These are phyloP conservation scores for Leuciscus idus DNA, from an alignment of 2,113 vertebrate species.

Conservation along the genomic window DNA sequence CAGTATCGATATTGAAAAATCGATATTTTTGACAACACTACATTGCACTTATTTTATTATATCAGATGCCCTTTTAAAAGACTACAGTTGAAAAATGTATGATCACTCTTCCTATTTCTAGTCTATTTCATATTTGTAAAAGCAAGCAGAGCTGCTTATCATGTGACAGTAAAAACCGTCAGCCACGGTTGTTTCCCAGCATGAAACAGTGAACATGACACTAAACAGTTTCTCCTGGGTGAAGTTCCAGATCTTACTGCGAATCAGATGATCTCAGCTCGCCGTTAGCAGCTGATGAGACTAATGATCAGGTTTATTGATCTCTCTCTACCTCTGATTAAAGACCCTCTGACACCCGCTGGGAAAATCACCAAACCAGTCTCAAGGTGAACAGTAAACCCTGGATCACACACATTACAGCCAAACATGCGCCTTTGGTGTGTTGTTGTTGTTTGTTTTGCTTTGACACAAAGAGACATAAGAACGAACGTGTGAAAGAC, in stretches of 20 bases:
- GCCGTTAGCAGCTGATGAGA: slow-evolving; percentile 4
- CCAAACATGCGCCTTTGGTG: neutral
- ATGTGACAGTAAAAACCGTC: neutral
- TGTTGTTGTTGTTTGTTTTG: neutral
- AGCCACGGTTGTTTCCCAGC: neutral
- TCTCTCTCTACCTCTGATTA: slow-evolving; percentile 34
- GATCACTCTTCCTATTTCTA: neutral
- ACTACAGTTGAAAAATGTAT: no score
- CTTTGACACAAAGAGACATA: neutral
- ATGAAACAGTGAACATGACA: neutral
- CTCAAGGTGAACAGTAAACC: slow-evolving; percentile 58
- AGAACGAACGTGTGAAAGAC: neutral
- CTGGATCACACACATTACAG: slow-evolving; percentile 45
- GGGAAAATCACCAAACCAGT: slow-evolving; percentile 22
- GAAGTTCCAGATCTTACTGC: neutral
- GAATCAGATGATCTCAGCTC: slow-evolving; percentile 22
- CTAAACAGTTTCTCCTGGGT: slow-evolving; percentile 18
- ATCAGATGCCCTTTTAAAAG: no score
- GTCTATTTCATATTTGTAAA: neutral
- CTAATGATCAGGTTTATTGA: slow-evolving; percentile 38
- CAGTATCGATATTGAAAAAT: no score
- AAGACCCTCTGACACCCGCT: slow-evolving; percentile 7
- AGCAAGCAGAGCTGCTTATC: neutral
- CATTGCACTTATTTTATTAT: no score
- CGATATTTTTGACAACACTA: no score